phyloP scores from a whole-genome alignment of 2,797 vertebrate genomes.

The Gallirallus australis region DNA sequence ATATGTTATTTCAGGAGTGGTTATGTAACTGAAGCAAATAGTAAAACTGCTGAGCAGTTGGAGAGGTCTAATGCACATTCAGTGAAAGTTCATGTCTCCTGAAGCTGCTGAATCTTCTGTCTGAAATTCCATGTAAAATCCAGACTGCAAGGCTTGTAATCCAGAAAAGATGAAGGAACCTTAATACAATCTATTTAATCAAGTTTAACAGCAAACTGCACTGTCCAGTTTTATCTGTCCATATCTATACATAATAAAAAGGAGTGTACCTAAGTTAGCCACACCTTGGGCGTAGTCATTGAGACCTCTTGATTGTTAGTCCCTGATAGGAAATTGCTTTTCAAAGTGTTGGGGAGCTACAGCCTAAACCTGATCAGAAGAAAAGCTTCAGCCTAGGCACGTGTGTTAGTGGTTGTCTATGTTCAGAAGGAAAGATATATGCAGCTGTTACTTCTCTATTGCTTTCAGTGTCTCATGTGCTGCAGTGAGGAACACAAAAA shows the following conservation, averaged over 20 bases:
- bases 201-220: background rate
- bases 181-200: background rate
- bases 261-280: background rate
- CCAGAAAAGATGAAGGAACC: background rate
- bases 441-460: background rate
- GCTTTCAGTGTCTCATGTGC: background rate
- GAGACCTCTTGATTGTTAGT: accelerated
- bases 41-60: background rate
- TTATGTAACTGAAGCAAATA: background rate
- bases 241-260: background rate
- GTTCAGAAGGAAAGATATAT: background rate
- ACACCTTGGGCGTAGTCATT: background rate
- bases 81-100: background rate
- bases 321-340: background rate
- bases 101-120: background rate
- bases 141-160: background rate
- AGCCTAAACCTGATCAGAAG: background rate
- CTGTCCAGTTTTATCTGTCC: background rate
- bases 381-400: background rate
- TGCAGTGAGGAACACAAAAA: background rate
- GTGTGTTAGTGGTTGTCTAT: accelerated
- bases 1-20: background rate
- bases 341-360: background rate
- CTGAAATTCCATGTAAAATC: background rate
- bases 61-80: background rate